Evolutionary conservation across 2,113 vertebrate species (phyloP), one percentile per base, ranked within the genome.

Genomic region (Atherinomorus stipes): DNA sequence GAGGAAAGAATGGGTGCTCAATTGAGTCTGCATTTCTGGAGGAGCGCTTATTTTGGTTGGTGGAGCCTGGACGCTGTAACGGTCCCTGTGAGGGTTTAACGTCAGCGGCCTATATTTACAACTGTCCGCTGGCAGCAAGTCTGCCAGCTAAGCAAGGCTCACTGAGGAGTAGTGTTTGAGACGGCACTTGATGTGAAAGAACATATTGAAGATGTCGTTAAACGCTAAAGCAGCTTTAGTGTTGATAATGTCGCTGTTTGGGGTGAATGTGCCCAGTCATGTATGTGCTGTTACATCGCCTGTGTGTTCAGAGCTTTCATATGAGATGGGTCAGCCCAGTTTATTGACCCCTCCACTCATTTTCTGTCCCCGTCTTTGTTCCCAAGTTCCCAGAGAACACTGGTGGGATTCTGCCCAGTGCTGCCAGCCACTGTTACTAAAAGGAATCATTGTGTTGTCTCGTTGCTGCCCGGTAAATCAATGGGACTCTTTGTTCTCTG

Each of bases 381-480:
- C 74, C 65, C 23, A 37, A 64, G 68, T 89, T 85, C 85, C 78
- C 88, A 78, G 75, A 82, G 84, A 86, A 88, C 83, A 88, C 66
- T 89, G 83, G 86, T 71, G 80, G 88, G 84, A 83, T 67, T 81
- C 85, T 90, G 78, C 78, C 84, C 85, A 80, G 71, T 63, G 77
- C 83, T 84, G 87, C 85, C 88, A 89, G 86, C 73, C 83, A 75
- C 80, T 84, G 67, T 80, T 53, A 42, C 90, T 86, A 74, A 91
- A 92, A 82, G 82, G 90, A 87, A 61, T 77, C 88, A 91, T 93
- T 93, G 92, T 92, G 78, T 86, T 83, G 76, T 86, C 73, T 85
- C 74, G 81, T 82, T 79, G 73, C 25, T 11, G 76, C 71, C 63
- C 25, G 12, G 68, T 64, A 56, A 72, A 81, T 93, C 83, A 92